phyloP scores from a whole-genome alignment of 2,888 invertebrate genomes.

The Leptinotarsa tumamoca region DNA sequence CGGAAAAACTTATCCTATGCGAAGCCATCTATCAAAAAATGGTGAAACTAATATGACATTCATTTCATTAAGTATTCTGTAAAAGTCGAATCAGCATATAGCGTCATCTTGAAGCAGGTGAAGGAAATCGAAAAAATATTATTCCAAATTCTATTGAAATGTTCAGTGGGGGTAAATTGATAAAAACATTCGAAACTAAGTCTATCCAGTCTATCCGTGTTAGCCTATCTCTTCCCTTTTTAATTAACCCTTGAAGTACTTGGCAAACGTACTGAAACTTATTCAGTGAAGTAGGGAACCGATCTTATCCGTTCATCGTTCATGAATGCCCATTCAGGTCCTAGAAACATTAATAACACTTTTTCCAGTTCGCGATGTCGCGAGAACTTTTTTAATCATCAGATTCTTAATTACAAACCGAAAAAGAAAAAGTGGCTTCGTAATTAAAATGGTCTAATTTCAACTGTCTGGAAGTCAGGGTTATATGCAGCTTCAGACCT shows the following conservation, averaged over 20 bases:
- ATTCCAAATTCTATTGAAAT: too few relatives aligned
- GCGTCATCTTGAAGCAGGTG: too few relatives aligned
- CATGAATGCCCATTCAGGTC: constrained; percentile 17
- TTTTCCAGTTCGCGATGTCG: constrained; percentile 18
- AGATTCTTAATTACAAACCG: constrained; percentile 37
- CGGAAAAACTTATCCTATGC: too few relatives aligned
- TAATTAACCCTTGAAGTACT: constrained; percentile 4
- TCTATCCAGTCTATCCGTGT: neutral
- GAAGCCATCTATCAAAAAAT: too few relatives aligned
- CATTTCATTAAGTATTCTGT: too few relatives aligned
- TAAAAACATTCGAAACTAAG: too few relatives aligned
- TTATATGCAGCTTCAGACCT: constrained; percentile 14
- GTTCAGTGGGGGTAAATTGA: too few relatives aligned
- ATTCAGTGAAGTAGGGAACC: constrained; percentile 7
- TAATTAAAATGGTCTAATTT: constrained; percentile 40
- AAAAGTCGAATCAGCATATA: too few relatives aligned
- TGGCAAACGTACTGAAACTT: constrained; percentile 4
- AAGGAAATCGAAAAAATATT: too few relatives aligned
- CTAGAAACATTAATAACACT: constrained; percentile 25
- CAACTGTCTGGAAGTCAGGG: constrained; percentile 17
- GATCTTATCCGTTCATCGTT: constrained; percentile 7
- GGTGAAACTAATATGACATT: too few relatives aligned
- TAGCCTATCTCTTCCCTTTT: neutral
- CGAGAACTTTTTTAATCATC: constrained; percentile 42
- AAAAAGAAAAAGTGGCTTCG: constrained; percentile 35